Evolutionary conservation across 2,797 vertebrate genomes (phyloP).

Genomic region (Leuciscus waleckii): DNA sequence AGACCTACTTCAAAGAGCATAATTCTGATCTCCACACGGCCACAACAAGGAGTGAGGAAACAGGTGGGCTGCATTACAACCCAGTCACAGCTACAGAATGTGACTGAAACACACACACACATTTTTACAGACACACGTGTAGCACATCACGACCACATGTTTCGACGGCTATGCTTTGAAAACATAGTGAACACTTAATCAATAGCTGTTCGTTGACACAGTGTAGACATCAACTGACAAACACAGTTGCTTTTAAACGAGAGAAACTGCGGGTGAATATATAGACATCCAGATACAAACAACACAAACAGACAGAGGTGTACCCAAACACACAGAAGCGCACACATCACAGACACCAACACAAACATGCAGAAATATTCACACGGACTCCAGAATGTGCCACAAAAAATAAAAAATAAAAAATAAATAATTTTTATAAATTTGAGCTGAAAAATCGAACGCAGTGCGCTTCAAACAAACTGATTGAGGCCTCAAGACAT

Average conservation of each 20-base stretch:
- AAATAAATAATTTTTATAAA: no score
- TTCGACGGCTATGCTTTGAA: slow-evolving; percentile 40
- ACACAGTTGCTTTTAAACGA: slow-evolving; percentile 44
- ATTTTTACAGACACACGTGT: slow-evolving; percentile 45
- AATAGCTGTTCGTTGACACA: slow-evolving; percentile 39
- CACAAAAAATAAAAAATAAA: slow-evolving; percentile 10
- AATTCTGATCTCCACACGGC: slow-evolving; percentile 71
- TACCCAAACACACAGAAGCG: slow-evolving; percentile 37
- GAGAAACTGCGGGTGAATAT: slow-evolving; percentile 13
- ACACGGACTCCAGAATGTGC: background rate
- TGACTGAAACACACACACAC: slow-evolving; percentile 57
- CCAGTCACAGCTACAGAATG: slow-evolving; percentile 64
- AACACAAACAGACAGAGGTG: slow-evolving; percentile 63
- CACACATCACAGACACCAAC: slow-evolving; percentile 31
- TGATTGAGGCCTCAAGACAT: slow-evolving; percentile 13
- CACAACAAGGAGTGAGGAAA: slow-evolving; percentile 73
- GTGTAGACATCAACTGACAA: slow-evolving; percentile 55
- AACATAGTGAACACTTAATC: slow-evolving; percentile 50
- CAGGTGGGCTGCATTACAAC: slow-evolving; percentile 74
- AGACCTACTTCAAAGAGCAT: slow-evolving; percentile 78
- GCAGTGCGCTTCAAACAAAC: slow-evolving; percentile 15
- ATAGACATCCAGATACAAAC: slow-evolving; percentile 32
- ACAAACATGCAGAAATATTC: slow-evolving; percentile 28
- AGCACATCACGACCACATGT: slow-evolving; percentile 47
- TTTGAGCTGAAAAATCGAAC: slow-evolving; percentile 21